phyloP scores from a whole-genome alignment of 2,888 invertebrate genomes.

The Chloroclystis v-ata region DNA sequence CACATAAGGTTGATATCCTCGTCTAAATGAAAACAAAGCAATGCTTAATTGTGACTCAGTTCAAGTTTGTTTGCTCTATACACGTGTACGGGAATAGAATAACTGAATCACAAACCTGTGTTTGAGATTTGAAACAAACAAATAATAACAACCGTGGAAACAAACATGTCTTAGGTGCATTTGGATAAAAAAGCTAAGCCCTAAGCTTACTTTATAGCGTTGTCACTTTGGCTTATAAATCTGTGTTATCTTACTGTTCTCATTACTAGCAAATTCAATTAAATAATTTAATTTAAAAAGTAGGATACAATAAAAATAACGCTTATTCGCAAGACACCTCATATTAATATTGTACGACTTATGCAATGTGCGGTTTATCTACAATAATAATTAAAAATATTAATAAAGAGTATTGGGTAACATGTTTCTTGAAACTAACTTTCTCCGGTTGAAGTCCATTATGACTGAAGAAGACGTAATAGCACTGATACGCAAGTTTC shows the following conservation, averaged over 20 bases:
- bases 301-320: no score
- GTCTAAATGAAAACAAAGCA: conserved; percentile 27
- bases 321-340: neutral
- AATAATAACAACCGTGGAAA: no score
- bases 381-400: conserved; percentile 5
- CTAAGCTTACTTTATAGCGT: no score
- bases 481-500: conserved; percentile 5
- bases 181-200: no score
- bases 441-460: conserved; percentile 54
- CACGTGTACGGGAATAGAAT: conserved; percentile 13
- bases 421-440: conserved; percentile 44
- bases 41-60: conserved; percentile 24
- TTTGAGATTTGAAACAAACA: conserved; percentile 12
- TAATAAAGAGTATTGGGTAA: conserved; percentile 35
- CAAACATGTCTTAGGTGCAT: no score
- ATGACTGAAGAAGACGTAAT: conserved; percentile 5
- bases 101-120: conserved; percentile 4
- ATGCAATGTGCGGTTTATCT: neutral
- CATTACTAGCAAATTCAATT: conserved; percentile 15
- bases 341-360: neutral
- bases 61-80: conserved; percentile 13
- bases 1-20: conserved; percentile 23
- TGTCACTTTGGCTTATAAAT: no score
- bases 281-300: neutral
- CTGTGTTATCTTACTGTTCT: no score